Percentiles rank a stretch among this genome's conserved stretches.
Conservation (phyloP, 1,140 invertebrate species). For the Drosophila auraria region DNA sequence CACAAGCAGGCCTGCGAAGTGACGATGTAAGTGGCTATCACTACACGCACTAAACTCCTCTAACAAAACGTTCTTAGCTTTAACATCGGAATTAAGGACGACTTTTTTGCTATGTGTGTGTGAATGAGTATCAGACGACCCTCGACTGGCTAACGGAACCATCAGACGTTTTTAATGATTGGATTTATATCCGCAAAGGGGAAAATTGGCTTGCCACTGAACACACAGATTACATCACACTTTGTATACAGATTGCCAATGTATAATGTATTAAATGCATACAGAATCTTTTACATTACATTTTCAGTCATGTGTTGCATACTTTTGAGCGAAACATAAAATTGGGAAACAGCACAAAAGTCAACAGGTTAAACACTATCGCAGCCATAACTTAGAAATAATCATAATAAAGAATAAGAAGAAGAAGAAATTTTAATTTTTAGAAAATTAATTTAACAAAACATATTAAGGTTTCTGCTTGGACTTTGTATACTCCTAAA, state of each 20-base stretch:
- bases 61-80: conserved; percentile 90
- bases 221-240: too few species aligned
- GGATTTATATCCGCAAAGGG: conserved; percentile 99
- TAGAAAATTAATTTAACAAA: too few species aligned
- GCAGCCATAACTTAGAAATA: too few species aligned
- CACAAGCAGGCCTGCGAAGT: conserved; percentile 99
- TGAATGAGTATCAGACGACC: conserved; percentile 97
- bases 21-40: conserved; percentile 93
- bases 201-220: conserved; percentile 88
- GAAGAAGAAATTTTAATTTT: background rate
- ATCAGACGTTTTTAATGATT: conserved; percentile 99
- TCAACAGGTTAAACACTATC: background rate
- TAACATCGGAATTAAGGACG: conserved; percentile 94
- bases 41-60: background rate
- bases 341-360: background rate
- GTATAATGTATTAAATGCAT: background rate
- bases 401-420: too few species aligned
- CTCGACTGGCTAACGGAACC: conserved; percentile 98
- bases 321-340: background rate
- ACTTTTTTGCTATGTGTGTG: conserved; percentile 96
- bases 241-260: background rate
- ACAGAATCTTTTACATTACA: background rate
- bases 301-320: background rate
- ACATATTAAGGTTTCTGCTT: too few species aligned
- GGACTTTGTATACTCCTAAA: too few species aligned